A percentile compares a stretch with the other conserved stretches of the same genome.
Evolutionary conservation across 1,140 invertebrate species (phyloP).

Genomic region (Cecropterus lyciades): DNA sequence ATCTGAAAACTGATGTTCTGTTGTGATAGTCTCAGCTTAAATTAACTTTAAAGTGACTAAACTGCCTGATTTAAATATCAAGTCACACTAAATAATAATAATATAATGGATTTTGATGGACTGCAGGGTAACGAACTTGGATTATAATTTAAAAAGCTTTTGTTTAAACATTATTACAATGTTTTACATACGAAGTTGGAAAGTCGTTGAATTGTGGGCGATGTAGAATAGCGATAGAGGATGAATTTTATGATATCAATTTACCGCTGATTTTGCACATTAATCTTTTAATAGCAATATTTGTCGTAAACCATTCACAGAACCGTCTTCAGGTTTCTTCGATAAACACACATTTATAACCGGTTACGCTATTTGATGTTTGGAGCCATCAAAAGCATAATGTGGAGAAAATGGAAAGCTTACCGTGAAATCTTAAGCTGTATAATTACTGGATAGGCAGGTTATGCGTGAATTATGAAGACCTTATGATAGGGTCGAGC

Average conservation of each 20-base stretch:
- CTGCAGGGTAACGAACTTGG: slow-evolving; percentile 11
- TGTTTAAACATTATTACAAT: neutral
- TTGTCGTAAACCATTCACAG: neutral
- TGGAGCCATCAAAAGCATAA: slow-evolving; percentile 18
- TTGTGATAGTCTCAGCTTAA: slow-evolving; percentile 2
- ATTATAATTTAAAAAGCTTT: neutral
- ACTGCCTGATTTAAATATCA: slow-evolving; percentile 19
- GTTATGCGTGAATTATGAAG: slow-evolving; percentile 21
- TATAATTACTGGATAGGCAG: slow-evolving; percentile 39
- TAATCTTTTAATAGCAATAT: too few relatives aligned
- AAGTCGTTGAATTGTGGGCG: too few relatives aligned
- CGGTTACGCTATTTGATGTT: slow-evolving; percentile 16
- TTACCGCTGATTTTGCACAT: too few relatives aligned
- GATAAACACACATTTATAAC: slow-evolving; percentile 19
- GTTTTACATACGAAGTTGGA: too few relatives aligned
- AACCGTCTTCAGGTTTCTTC: neutral
- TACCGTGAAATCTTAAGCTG: slow-evolving; percentile 38
- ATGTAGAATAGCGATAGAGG: too few relatives aligned
- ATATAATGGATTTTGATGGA: slow-evolving; percentile 16
- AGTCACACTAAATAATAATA: slow-evolving; percentile 15
- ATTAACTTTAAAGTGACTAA: slow-evolving; percentile 4
- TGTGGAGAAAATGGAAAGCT: slow-evolving; percentile 40
- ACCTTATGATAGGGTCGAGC: neutral
- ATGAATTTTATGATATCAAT: too few relatives aligned
- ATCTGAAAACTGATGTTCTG: slow-evolving; percentile 26